phyloP scores from a whole-genome alignment of 2,113 vertebrate genomes.

The Ammodytes marinus region DNA sequence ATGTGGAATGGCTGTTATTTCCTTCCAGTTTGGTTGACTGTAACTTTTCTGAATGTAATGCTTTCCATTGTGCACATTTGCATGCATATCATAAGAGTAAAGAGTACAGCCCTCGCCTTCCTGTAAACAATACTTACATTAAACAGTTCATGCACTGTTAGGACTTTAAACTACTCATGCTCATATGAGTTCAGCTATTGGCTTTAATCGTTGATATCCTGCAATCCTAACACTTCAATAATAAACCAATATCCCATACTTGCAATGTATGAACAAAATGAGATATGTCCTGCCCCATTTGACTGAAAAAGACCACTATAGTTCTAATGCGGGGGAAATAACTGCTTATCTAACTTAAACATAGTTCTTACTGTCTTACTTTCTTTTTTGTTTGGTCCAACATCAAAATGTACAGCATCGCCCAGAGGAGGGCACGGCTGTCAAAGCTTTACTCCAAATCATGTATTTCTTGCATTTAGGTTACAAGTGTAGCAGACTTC shows the following conservation, averaged over 20 bases:
- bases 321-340: not conserved
- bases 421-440: constrained; percentile 4
- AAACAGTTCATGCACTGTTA: not conserved
- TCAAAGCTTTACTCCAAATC: constrained; percentile 21
- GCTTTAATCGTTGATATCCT: constrained; percentile 20
- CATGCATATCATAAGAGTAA: constrained; percentile 1
- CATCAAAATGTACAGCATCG: constrained; percentile 11
- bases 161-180: not conserved
- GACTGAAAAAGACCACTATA: not conserved
- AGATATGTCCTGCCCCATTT: not conserved
- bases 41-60: not conserved
- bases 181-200: not conserved
- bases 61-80: constrained; percentile 12
- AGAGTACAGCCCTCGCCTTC: constrained; percentile 5
- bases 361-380: constrained; percentile 2
- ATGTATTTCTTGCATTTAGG: constrained; percentile 2
- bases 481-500: constrained; percentile 12
- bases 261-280: not conserved
- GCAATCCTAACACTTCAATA: not conserved
- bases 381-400: not conserved
- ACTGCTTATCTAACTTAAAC: constrained; percentile 40
- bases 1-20: constrained; percentile 15
- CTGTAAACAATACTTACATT: constrained; percentile 18
- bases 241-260: not conserved
- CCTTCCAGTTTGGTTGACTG: constrained; percentile 18